Conservation (phyloP, 2,888 invertebrate genomes). For the Eupithecia centaureata region DNA sequence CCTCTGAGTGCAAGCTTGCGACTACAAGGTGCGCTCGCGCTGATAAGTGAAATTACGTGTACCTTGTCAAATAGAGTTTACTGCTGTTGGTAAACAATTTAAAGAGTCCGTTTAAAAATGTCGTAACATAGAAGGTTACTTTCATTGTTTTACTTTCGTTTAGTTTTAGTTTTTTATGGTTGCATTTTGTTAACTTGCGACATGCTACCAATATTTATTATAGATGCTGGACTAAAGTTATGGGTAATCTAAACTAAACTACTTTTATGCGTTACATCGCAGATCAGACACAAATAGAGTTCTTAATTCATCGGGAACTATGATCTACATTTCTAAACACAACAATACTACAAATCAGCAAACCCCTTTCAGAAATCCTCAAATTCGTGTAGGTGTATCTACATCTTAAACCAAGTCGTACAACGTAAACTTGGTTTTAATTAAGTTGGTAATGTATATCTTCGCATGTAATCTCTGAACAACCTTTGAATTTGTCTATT, state of each 20-base stretch:
- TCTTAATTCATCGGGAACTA: background rate
- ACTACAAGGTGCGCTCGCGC: constrained; percentile 67
- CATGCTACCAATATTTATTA: background rate
- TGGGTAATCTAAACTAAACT: too few species aligned
- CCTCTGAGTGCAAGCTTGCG: constrained; percentile 22
- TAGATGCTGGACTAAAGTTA: too few species aligned
- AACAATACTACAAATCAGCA: background rate
- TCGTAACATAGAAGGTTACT: constrained; percentile 47
- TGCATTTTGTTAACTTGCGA: background rate
- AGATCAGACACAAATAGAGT: too few species aligned
- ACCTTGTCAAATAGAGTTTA: constrained; percentile 75
- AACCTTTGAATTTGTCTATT: constrained; percentile 22
- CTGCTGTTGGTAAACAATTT: constrained; percentile 61
- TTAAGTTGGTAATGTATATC: constrained; percentile 2
- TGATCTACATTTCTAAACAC: background rate
- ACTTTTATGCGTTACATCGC: too few species aligned
- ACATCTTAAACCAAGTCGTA: background rate
- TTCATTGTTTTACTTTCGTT: constrained; percentile 43
- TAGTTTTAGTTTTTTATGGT: constrained; percentile 11
- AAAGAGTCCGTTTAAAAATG: constrained; percentile 58
- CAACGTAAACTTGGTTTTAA: background rate
- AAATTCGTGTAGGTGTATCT: background rate
- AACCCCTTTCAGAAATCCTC: background rate
- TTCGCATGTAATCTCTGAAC: background rate
- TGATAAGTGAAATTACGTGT: constrained; percentile 81